Conservation (phyloP, 1,140 invertebrate species). For the Drosophila dunni region DNA sequence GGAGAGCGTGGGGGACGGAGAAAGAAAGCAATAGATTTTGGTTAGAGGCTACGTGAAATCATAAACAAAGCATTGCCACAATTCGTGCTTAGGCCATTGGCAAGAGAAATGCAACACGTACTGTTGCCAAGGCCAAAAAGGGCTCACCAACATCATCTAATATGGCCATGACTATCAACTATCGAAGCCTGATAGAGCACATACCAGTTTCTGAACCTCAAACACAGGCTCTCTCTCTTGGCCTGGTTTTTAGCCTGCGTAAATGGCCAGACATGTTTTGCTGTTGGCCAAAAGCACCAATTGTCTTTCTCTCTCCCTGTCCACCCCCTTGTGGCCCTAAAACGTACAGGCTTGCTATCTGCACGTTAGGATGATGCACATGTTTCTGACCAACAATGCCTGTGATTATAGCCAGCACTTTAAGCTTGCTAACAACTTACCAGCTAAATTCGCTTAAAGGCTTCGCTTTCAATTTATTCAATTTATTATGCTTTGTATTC, state of each 20-base stretch:
- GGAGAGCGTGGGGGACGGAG: not conserved
- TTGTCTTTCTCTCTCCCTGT: conserved; percentile 13
- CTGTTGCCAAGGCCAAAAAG: conserved; percentile 34
- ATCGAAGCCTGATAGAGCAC: conserved; percentile 12
- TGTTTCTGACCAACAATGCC: conserved; percentile 36
- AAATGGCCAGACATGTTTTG: conserved; percentile 3
- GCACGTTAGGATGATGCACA: conserved; percentile 1
- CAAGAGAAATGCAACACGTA: conserved; percentile 47
- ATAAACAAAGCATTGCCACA: conserved; percentile 58
- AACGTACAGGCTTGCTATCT: not conserved
- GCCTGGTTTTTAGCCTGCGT: conserved; percentile 7
- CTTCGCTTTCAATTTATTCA: not conserved
- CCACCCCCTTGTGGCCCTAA: too few relatives aligned
- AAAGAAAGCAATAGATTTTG: conserved; percentile 2
- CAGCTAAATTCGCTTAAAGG: conserved; percentile 11
- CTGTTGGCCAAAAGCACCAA: conserved; percentile 23
- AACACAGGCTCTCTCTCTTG: not conserved
- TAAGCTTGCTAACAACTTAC: conserved; percentile 18
- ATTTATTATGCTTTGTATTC: not conserved
- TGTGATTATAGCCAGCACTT: conserved; percentile 36
- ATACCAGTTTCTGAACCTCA: conserved; percentile 8
- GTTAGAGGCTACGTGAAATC: conserved; percentile 55
- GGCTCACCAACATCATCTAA: conserved; percentile 27
- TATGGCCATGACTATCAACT: conserved; percentile 34
- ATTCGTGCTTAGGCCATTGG: conserved; percentile 40